A percentile compares a stretch with the other conserved stretches of the same genome.
phyloP scores from a whole-genome alignment of 2,113 vertebrate species.

The Hucho hucho region DNA sequence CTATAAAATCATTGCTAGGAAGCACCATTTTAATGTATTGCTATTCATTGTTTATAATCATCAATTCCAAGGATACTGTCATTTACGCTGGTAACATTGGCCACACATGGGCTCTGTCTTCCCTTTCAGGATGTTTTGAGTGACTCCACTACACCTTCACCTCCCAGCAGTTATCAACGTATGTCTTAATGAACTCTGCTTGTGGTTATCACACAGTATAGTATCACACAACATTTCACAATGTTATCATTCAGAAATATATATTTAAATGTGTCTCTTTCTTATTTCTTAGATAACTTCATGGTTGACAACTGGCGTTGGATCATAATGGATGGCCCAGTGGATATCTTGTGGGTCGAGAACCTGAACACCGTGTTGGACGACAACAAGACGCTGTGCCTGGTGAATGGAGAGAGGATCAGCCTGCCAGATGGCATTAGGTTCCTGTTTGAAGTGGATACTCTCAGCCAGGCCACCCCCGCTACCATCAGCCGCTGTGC shows the following conservation, averaged over 20 bases:
- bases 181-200: background rate
- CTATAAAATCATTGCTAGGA: no score
- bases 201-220: background rate
- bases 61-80: background rate
- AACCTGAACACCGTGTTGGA: constrained; percentile 67
- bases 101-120: background rate
- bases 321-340: constrained; percentile 72
- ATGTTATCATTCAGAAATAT: no score
- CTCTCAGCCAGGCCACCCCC: constrained; percentile 56
- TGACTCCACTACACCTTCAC: background rate
- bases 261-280: background rate
- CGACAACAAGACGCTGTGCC: constrained; percentile 60
- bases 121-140: background rate
- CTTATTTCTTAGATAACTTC: background rate
- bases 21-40: no score
- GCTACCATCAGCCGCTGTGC: constrained; percentile 60
- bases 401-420: constrained; percentile 69
- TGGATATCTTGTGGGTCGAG: constrained; percentile 69
- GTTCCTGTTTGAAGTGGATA: constrained; percentile 66
- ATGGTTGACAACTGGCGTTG: constrained; percentile 61
- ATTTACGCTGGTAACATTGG: background rate
- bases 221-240: no score
- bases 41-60: background rate
- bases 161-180: background rate
- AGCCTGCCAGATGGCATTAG: constrained; percentile 54